phyloP scores from a whole-genome alignment of 2,113 vertebrate genomes.

The Neodon shergylaensis region DNA sequence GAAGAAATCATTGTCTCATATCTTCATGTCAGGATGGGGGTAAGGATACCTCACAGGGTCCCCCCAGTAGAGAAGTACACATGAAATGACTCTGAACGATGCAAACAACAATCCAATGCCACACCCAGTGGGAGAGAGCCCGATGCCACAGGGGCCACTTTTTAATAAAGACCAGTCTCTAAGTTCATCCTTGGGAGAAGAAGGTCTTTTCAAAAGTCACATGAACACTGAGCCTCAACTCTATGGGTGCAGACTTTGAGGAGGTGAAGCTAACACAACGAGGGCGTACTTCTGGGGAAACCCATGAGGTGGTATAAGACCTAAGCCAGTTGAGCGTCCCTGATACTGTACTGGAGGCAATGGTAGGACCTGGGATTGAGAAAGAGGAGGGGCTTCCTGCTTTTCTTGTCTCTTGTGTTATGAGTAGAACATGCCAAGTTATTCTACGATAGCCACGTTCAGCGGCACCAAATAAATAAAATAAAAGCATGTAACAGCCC shows the following conservation, averaged over 20 bases:
- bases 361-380: not conserved
- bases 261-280: rapidly evolving
- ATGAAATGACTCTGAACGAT: not conserved
- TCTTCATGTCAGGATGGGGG: not conserved
- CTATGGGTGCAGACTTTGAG: not conserved
- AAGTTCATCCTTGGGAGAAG: not conserved
- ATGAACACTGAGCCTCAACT: not conserved
- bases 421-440: not conserved
- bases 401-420: not conserved
- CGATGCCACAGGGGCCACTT: not conserved
- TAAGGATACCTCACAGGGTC: not conserved
- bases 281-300: not conserved
- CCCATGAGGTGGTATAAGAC: not conserved
- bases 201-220: not conserved
- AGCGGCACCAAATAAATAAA: not conserved
- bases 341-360: rapidly evolving
- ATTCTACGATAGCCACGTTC: not conserved
- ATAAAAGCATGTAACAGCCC: not conserved
- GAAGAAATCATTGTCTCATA: not conserved
- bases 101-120: rapidly evolving
- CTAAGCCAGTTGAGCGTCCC: no score
- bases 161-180: not conserved
- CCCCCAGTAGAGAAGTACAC: not conserved
- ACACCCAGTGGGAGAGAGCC: not conserved
- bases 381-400: not conserved